These are phyloP conservation scores for Cyrtorhinus lividipennis DNA, from an alignment of 1,140 invertebrate species.

Conservation along the genomic window DNA sequence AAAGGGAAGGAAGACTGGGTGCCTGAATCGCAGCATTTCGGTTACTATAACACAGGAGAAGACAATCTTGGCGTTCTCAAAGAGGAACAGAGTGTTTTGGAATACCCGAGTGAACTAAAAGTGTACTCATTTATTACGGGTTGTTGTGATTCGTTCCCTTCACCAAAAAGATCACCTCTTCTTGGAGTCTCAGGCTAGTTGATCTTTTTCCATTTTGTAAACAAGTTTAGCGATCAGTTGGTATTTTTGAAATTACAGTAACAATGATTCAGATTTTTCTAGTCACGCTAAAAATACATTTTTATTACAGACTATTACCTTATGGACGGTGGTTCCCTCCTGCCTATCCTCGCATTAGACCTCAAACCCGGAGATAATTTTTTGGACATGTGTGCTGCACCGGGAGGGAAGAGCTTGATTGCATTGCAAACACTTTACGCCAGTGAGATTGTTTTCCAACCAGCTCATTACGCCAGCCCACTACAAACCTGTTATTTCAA, in stretches of 20 bases:
- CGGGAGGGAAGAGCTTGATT: conserved; percentile 85
- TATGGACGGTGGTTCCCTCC: conserved; percentile 77
- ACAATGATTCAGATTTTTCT: too few species aligned
- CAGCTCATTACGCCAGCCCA: too few species aligned
- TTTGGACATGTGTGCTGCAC: conserved; percentile 89
- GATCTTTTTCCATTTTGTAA: background rate
- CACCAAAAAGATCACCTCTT: background rate
- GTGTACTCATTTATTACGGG: conserved; percentile 56
- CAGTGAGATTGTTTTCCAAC: too few species aligned
- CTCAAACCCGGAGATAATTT: conserved; percentile 59
- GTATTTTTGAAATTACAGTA: too few species aligned
- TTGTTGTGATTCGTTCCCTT: background rate
- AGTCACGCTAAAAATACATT: too few species aligned
- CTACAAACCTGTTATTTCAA: background rate
- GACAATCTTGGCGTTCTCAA: conserved; percentile 46
- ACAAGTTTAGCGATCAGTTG: too few species aligned
- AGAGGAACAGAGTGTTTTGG: conserved; percentile 42
- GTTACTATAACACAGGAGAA: conserved; percentile 40
- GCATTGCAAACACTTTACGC: conserved; percentile 75
- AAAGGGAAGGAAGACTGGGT: conserved; percentile 68
- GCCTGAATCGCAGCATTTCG: conserved; percentile 57
- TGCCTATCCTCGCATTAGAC: conserved; percentile 81
- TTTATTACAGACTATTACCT: conserved; percentile 59
- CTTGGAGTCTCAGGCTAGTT: conserved; percentile 35
- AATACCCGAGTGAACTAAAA: conserved; percentile 59